Evolutionary conservation across 1,140 invertebrate species (phyloP).

Genomic region (Microplitis mediator): DNA sequence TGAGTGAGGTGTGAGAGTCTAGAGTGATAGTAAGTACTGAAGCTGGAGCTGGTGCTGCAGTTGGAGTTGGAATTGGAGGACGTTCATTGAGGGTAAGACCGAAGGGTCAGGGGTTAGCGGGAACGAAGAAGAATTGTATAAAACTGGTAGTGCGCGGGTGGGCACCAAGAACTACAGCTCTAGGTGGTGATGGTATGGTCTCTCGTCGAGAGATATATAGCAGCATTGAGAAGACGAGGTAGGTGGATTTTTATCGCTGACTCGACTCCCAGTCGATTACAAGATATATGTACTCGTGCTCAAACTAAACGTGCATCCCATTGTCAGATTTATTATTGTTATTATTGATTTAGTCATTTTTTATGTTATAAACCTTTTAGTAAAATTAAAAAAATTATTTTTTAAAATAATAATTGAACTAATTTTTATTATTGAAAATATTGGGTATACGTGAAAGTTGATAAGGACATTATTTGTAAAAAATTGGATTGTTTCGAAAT

Average conservation of each 20-base stretch:
- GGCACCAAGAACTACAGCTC: neutral
- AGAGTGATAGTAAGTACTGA: neutral
- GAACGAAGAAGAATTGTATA: too few species aligned
- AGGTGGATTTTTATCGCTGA: slow-evolving; percentile 18
- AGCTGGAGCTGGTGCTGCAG: neutral
- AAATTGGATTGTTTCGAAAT: too few species aligned
- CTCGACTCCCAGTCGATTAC: slow-evolving; percentile 14
- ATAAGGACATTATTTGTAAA: too few species aligned
- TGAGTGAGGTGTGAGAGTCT: slow-evolving; percentile 4
- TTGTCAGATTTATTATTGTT: neutral
- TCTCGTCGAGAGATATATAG: neutral
- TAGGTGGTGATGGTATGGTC: too few species aligned
- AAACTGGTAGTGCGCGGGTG: neutral
- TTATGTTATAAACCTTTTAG: too few species aligned
- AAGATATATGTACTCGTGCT: neutral
- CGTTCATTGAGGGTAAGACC: neutral
- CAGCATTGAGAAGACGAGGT: neutral
- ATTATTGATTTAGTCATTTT: too few species aligned
- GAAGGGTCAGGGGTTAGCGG: neutral
- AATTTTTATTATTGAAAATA: too few species aligned
- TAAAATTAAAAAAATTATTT: too few species aligned
- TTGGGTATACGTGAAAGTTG: too few species aligned
- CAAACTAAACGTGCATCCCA: neutral
- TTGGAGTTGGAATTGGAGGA: too few species aligned
- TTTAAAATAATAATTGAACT: too few species aligned